These are phyloP conservation scores for Drosophila glabriapex DNA, from an alignment of 2,888 invertebrate species.

Conservation along the genomic window DNA sequence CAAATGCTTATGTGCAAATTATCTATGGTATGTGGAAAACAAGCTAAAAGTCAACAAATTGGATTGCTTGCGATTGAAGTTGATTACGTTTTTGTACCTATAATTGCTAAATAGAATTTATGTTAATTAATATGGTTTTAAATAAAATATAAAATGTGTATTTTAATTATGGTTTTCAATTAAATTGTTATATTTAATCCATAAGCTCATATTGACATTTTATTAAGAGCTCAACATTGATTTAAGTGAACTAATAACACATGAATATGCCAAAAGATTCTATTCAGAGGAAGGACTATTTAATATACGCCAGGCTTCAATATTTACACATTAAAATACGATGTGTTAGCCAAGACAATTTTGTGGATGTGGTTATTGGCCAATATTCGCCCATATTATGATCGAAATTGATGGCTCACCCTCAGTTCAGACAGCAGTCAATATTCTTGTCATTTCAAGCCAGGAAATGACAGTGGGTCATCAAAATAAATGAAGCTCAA, in stretches of 20 bases:
- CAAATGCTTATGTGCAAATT: conserved; percentile 13
- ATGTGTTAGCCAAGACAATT: conserved; percentile 17
- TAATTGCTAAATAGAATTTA: background rate
- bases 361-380: conserved; percentile 45
- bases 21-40: background rate
- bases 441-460: conserved; percentile 41
- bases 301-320: too few species aligned
- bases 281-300: background rate
- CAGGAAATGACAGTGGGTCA: conserved; percentile 22
- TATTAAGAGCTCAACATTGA: too few species aligned
- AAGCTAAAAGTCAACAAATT: background rate
- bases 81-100: background rate
- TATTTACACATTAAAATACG: background rate
- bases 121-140: background rate
- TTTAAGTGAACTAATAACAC: background rate
- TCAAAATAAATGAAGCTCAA: conserved; percentile 54
- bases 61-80: background rate
- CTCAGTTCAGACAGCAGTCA: conserved; percentile 10
- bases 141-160: background rate
- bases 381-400: conserved; percentile 56
- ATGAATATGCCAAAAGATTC: background rate
- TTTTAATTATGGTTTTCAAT: background rate
- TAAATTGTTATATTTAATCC: background rate
- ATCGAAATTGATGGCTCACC: conserved; percentile 41
- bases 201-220: background rate